Evolutionary conservation across 2,888 invertebrate genomes (phyloP), one percentile per base, ranked within the genome.

Genomic region (Tenthredo notha): DNA sequence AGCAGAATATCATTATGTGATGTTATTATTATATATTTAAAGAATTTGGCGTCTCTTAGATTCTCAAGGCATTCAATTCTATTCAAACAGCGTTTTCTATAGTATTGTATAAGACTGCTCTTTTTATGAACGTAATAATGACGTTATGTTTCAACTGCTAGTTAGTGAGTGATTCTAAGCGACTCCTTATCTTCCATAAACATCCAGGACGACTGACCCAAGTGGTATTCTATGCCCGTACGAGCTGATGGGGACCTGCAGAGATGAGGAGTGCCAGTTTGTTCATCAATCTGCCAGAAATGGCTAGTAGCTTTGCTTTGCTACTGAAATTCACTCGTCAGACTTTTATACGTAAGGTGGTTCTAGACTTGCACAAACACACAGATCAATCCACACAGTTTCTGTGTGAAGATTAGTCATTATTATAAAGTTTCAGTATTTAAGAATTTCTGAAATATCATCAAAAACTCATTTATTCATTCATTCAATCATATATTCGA

Each of bases 221-320:
- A 88, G 92, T 88, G 92, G 93, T 87, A 90, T 93, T 85, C 91
- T 93, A 77, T 93, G 93, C 86, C 93, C 93, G 4, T 93, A 90
- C 87, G 92, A 93, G 87, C 89, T 93, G 85, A 92, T 90, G 92
- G 93, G 93, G 85, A 93, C 92, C 85, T 93, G 93, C 89, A 92
- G 89, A 85, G 93, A 93, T 86, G 91, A 89, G 85, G 92, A 92
- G 85, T 93, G 93, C 88, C 91, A 89, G 87, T 93, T 89, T 87
- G 86, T 92, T 88, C 93, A 93, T 88, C 91, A 92, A 77, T 88
- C 89, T 85, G 86, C 88, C 86, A 90, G 88, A 88, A 91, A 90
- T 86, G 89, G 88, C 88, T 88, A 74, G 89, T 91, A 91, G 90
- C 86, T 86, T 47, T 15, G 47, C 86, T 86, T 88, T 89, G 88